A percentile compares a stretch with the other conserved stretches of the same genome.
Conservation (phyloP, 37 sponge, comb jelly and placozoan species). For the Cladorhizidae sp. region DNA sequence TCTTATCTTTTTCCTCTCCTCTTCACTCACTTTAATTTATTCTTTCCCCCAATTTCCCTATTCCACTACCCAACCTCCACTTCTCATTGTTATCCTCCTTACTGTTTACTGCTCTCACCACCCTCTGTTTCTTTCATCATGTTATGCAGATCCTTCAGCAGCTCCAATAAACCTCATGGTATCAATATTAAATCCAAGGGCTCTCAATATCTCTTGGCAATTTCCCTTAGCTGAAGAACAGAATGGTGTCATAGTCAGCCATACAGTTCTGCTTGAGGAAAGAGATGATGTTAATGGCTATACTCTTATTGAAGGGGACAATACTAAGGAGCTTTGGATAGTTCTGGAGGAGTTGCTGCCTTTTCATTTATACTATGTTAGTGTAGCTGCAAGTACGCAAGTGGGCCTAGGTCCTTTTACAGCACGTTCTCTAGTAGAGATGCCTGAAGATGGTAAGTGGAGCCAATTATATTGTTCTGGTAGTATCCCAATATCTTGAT, state of each 20-base stretch:
- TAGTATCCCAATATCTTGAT: too few relatives aligned
- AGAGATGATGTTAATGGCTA: neutral
- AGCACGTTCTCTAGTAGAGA: neutral
- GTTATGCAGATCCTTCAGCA: slow-evolving; percentile 13
- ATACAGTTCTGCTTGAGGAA: neutral
- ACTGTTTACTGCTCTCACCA: too few relatives aligned
- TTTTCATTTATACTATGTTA: neutral
- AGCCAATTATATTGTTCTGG: too few relatives aligned
- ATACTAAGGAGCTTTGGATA: too few relatives aligned
- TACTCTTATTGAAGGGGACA: neutral
- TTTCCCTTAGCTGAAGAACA: slow-evolving; percentile 3
- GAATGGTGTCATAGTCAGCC: slow-evolving; percentile 30
- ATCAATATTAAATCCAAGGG: neutral
- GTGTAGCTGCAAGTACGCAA: slow-evolving; percentile 12
- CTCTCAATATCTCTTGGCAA: slow-evolving; percentile 13
- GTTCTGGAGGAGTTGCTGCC: slow-evolving; percentile 1
- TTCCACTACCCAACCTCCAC: too few relatives aligned
- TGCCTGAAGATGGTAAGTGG: neutral
- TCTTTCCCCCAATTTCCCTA: too few relatives aligned
- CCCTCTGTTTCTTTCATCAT: too few relatives aligned
- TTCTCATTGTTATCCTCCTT: too few relatives aligned
- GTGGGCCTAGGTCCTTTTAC: slow-evolving; percentile 22
- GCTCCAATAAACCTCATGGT: slow-evolving; percentile 6
- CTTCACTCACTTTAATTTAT: too few relatives aligned
- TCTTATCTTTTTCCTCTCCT: too few relatives aligned